Evolutionary conservation across 1,140 invertebrate genomes (phyloP), one percentile per base, ranked within the genome.

Genomic region (Venturia canescens): DNA sequence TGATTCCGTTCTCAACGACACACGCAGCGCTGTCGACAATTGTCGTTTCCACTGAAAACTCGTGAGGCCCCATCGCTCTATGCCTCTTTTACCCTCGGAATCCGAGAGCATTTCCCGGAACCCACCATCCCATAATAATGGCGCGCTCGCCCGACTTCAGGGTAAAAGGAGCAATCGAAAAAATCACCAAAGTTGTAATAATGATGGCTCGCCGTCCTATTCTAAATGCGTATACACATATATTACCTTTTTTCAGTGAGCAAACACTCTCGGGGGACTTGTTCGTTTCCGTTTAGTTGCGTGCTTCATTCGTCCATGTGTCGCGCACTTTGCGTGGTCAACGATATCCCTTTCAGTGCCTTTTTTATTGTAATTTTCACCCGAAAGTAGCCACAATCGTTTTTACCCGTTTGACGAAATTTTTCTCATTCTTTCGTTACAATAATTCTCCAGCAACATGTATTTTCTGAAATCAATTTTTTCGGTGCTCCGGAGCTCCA

Each of bases 11-110:
- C 31, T 72, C 72, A 71, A 82, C 75, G 76, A 34, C 72, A 34
- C 72, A 57, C 44, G 67, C 29, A 66, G 60, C 13, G 60, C 27
- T 1, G 9, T 23, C n/a, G 23, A 66, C 21, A 66, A 66, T 66
- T 23, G 60, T 66, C 60, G 31, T 80, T 67, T 84, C 80, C 82
- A 72, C 81, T 83, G 78, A 88, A 84, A 88, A 81, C 78, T 71
- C 77, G 69, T 75, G 70, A 80, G 74, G 48, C 21, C 18, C 18
- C 44, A 18, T 48, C 53, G 21, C 31, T 7, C 18, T 66, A 23
- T 26, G 57, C 11, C 15, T 66, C 23, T 15, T 66, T 27, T 66
- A 9, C 21, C 23, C 60, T 66, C 60, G 63, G 67, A n/a, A 29
- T 18, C 21, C 23, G 15, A 3, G n/a, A 27, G 21, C 29, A 50